A percentile compares a stretch with the other conserved stretches of the same genome.
Evolutionary conservation across 2,113 vertebrate genomes (phyloP).

Genomic region (Pteruthius melanotis): DNA sequence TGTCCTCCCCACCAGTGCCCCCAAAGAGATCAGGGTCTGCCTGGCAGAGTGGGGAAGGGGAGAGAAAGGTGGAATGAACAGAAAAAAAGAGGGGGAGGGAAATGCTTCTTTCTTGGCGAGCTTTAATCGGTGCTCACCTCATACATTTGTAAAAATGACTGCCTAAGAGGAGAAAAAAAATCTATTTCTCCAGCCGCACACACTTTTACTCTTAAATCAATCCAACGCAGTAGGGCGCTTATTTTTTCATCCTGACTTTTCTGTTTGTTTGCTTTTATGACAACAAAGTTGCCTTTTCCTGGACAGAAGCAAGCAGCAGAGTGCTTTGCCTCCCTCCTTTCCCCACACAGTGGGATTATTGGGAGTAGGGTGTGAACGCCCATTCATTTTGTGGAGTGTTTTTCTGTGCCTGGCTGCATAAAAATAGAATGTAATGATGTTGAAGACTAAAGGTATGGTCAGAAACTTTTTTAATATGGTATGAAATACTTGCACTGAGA

Average conservation of each 20-base stretch:
- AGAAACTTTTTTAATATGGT: slow-evolving; percentile 66
- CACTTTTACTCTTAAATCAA: slow-evolving; percentile 72
- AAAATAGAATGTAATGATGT: slow-evolving; percentile 70
- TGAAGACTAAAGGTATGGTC: slow-evolving; percentile 69
- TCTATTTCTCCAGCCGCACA: slow-evolving; percentile 53
- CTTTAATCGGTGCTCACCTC: slow-evolving; percentile 43
- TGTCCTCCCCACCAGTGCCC: background rate
- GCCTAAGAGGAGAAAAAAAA: slow-evolving; percentile 64
- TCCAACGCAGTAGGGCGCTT: slow-evolving; percentile 30
- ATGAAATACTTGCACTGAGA: slow-evolving; percentile 24
- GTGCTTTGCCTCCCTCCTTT: slow-evolving; percentile 45
- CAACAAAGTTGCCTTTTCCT: slow-evolving; percentile 62
- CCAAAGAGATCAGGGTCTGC: background rate
- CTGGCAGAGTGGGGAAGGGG: background rate
- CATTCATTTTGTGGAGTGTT: slow-evolving; percentile 59
- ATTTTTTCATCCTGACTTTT: background rate
- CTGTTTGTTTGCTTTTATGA: slow-evolving; percentile 49
- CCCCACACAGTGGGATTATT: slow-evolving; percentile 41
- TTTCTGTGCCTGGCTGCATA: slow-evolving; percentile 49
- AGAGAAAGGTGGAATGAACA: background rate
- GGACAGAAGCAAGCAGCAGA: slow-evolving; percentile 25
- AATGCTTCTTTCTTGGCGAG: background rate
- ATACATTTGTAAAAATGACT: slow-evolving; percentile 64
- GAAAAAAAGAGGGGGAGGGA: fast-evolving
- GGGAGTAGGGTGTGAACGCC: slow-evolving; percentile 36